These are phyloP conservation scores for Pilophorus perplexus DNA, from an alignment of 2,888 invertebrate genomes.

Conservation along the genomic window DNA sequence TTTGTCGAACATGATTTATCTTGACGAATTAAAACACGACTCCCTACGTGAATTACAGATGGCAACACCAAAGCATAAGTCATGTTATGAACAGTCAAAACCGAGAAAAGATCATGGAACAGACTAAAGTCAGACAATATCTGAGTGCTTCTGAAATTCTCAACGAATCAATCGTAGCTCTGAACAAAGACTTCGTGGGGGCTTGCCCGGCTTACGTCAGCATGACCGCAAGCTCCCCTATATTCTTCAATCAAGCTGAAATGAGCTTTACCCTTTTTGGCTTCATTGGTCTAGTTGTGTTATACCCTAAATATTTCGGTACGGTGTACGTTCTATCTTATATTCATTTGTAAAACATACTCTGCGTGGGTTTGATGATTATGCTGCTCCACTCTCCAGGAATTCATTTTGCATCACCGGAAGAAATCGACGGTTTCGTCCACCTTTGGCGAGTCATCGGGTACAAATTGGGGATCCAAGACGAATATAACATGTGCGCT, in stretches of 20 bases:
- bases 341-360: too few species aligned
- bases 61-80: constrained; percentile 3
- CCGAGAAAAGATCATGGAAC: constrained; percentile 47
- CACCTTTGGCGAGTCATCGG: constrained; percentile 59
- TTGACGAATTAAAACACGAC: too few species aligned
- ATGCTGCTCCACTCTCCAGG: too few species aligned
- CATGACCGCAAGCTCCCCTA: neutral
- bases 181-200: constrained; percentile 36
- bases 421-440: constrained; percentile 57
- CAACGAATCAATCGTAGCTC: constrained; percentile 10
- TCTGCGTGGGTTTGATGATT: too few species aligned
- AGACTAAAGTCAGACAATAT: constrained; percentile 42
- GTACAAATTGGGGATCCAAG: constrained; percentile 55
- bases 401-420: constrained; percentile 52
- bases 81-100: constrained; percentile 48
- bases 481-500: constrained; percentile 54
- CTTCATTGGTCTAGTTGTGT: constrained; percentile 55
- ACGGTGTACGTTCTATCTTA: too few species aligned
- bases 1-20: too few species aligned
- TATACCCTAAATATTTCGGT: constrained; percentile 55
- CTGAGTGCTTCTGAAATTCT: constrained; percentile 22
- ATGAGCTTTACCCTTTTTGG: constrained; percentile 58
- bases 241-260: constrained; percentile 55
- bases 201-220: neutral
- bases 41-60: too few species aligned